Evolutionary conservation across 2,888 invertebrate species (phyloP), one percentile per base, ranked within the genome.

Genomic region (Anodontia alba): DNA sequence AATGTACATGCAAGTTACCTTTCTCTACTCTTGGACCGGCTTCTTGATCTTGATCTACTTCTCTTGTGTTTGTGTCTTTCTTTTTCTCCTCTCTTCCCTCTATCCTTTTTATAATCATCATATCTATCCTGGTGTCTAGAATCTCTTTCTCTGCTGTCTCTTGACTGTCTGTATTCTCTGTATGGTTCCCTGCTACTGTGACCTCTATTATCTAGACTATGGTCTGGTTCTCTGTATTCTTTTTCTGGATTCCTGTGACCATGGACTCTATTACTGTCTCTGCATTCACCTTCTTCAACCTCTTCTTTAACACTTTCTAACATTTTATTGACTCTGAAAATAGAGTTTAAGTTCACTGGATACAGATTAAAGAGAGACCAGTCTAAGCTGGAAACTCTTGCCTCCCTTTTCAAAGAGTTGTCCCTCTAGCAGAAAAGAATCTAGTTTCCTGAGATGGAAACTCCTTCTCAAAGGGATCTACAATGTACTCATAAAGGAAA

Each of bases 21-120:
- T 8, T 54, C 23, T 54, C 54, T 54, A 7, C 7, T 54, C 26
- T n/a, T 54, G 2, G 83, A 83, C 66, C 80, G 62, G 42, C 80
- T 78, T 17, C 73, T 29, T 54, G 80, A 73, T 42, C 73, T 23
- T 57, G 79, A 72, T 36, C 51, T 17, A 20, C 51, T 31, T 12
- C 33, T 62, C 62, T 33, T 76, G 43, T 83, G 78, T 62, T 78
- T 86, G 57, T 77, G 74, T 73, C 70, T 83, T 71, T 26, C 38
- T 69, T 57, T 46, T 15, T 43, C 43, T 69, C 43, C 15, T n/a
- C 38, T 23, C 5, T 54, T 54, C 54, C n/a, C 67, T 74, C 67
- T 46, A 43, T 75, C 68, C 49, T 29, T 36, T 31, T 20, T 15
- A 36, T 42, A 12, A 54, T 26, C 54, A 23, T 26, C 5, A 54